Conservation (phyloP, 2,113 vertebrate species). For the Gallinago jamesoni region DNA sequence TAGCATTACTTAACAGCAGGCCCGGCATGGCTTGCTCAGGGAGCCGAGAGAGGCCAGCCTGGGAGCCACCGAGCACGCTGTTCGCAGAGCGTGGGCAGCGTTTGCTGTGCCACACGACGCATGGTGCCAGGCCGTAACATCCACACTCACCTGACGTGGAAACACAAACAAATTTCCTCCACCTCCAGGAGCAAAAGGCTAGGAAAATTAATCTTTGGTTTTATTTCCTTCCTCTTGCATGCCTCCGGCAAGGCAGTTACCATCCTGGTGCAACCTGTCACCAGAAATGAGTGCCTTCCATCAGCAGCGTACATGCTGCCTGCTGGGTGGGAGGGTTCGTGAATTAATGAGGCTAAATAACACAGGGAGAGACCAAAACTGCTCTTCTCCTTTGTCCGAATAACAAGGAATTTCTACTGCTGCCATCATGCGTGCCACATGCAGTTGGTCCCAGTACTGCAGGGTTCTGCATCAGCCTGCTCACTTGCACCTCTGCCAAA, state of each 20-base stretch:
- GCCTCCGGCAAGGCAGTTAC: neutral
- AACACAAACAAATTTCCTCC: neutral
- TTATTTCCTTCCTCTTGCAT: neutral
- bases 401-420: neutral
- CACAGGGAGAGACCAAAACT: neutral
- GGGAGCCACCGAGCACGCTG: neutral
- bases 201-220: neutral
- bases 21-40: neutral
- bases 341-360: neutral
- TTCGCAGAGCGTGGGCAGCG: neutral
- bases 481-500: neutral
- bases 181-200: neutral
- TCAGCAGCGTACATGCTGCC: neutral
- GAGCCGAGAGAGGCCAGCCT: neutral
- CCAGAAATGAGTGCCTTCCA: neutral
- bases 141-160: neutral
- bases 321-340: neutral
- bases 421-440: accelerated
- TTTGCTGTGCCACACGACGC: neutral
- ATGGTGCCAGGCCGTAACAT: neutral
- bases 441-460: neutral
- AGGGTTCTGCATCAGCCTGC: neutral
- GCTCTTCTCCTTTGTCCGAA: neutral
- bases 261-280: neutral
- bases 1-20: neutral